Conservation (phyloP, 2,797 vertebrate genomes). For the Phrynocephalus vlangalii region DNA sequence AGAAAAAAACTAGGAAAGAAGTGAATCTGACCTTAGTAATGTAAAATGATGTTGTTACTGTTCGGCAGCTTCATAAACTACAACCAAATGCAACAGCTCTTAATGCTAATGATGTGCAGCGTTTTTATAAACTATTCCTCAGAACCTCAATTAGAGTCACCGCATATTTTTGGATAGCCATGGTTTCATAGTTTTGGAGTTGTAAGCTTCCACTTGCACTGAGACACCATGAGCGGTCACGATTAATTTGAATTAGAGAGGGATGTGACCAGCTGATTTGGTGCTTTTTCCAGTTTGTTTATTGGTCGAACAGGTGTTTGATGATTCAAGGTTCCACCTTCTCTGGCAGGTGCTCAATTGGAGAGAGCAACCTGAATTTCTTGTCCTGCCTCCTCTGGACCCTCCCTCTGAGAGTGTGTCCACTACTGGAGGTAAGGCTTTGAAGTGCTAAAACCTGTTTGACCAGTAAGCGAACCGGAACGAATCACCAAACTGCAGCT, state of each 20-base stretch:
- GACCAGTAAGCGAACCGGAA: no score
- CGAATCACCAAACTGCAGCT: no score
- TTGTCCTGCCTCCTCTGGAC: no score
- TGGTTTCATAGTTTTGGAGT: background rate
- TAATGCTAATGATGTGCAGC: background rate
- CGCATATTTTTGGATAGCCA: background rate
- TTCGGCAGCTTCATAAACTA: background rate
- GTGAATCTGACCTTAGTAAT: background rate
- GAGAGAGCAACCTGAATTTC: no score
- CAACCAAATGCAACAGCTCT: background rate
- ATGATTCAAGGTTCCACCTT: no score
- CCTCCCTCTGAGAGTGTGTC: no score
- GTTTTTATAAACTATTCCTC: background rate
- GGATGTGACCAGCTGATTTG: no score
- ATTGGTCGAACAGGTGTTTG: no score
- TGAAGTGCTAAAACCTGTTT: no score
- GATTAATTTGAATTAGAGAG: background rate
- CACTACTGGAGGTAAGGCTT: no score
- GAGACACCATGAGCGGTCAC: background rate
- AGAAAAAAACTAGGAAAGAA: background rate
- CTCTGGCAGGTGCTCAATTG: no score
- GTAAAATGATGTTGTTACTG: background rate
- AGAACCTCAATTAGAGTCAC: background rate
- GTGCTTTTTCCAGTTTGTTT: no score
- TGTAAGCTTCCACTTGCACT: background rate